Evolutionary conservation across 2,113 vertebrate genomes (phyloP).

Genomic region (Hippoglossus stenolepis): DNA sequence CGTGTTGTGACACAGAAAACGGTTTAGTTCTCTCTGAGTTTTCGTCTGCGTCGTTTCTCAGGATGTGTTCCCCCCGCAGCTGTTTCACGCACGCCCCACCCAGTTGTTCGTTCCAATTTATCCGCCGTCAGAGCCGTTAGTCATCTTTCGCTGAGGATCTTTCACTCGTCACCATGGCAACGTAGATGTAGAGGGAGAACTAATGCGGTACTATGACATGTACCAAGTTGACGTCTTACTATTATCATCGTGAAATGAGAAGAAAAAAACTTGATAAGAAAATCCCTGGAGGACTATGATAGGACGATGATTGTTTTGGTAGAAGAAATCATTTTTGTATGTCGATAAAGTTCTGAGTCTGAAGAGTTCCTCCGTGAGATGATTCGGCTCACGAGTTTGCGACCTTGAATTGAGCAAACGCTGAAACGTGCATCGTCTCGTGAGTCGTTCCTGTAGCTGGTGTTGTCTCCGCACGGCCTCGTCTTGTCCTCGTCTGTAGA

Average conservation of each 20-base stretch:
- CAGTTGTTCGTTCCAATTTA: neutral
- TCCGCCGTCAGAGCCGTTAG: slow-evolving; percentile 45
- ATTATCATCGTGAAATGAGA: slow-evolving; percentile 14
- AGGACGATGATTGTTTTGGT: neutral
- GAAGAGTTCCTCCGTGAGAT: neutral
- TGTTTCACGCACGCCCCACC: slow-evolving; percentile 14
- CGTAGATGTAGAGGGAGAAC: slow-evolving; percentile 16
- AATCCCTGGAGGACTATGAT: slow-evolving; percentile 4
- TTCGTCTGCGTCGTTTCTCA: neutral
- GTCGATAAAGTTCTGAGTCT: neutral
- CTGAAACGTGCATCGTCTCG: neutral
- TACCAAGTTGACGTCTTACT: slow-evolving; percentile 31
- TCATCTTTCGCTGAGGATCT: slow-evolving; percentile 17
- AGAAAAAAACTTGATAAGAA: neutral
- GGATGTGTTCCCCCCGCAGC: slow-evolving; percentile 5
- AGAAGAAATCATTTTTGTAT: neutral
- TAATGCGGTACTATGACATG: slow-evolving; percentile 34
- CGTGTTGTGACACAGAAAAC: slow-evolving; percentile 32
- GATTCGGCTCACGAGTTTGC: neutral
- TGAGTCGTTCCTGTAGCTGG: too few species aligned
- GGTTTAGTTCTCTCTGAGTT: slow-evolving; percentile 5
- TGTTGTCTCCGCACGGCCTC: too few species aligned
- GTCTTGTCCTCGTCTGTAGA: neutral
- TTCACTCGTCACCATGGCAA: slow-evolving; percentile 50
- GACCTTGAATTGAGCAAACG: neutral